Percentiles rank a stretch among this genome's conserved stretches.
Conservation (phyloP, 2,797 vertebrate genomes). For the Lemur catta region DNA sequence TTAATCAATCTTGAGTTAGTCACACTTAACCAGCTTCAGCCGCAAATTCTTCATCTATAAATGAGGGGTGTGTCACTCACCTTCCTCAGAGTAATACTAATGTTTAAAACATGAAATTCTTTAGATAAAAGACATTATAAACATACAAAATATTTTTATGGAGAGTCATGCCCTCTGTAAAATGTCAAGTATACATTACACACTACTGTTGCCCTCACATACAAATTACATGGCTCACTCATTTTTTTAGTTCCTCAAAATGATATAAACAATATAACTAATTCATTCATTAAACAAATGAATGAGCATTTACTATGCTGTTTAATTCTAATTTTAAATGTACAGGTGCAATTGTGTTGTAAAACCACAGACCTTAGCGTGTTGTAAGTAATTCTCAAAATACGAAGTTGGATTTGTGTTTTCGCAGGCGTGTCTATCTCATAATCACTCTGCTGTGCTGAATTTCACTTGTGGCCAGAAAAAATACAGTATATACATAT, state of each 20-base stretch:
- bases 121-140: constrained; percentile 51
- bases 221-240: neutral
- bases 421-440: neutral
- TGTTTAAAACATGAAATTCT: constrained; percentile 16
- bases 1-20: neutral
- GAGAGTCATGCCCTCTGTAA: neutral
- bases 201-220: neutral
- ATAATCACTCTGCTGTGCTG: neutral
- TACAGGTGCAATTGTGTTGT: neutral
- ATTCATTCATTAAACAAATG: neutral
- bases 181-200: neutral
- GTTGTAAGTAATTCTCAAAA: constrained; percentile 38
- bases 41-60: constrained; percentile 24
- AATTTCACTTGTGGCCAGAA: neutral
- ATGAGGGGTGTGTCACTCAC: neutral
- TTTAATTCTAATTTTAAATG: neutral
- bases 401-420: neutral
- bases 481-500: neutral
- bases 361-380: neutral
- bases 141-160: constrained; percentile 28
- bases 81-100: neutral
- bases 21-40: neutral
- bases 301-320: neutral
- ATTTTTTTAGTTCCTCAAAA: neutral
- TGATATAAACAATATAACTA: neutral